A percentile compares a stretch with the other conserved stretches of the same genome.
These are phyloP conservation scores for Euplexia lucipara DNA, from an alignment of 2,888 invertebrate genomes.

Conservation along the genomic window DNA sequence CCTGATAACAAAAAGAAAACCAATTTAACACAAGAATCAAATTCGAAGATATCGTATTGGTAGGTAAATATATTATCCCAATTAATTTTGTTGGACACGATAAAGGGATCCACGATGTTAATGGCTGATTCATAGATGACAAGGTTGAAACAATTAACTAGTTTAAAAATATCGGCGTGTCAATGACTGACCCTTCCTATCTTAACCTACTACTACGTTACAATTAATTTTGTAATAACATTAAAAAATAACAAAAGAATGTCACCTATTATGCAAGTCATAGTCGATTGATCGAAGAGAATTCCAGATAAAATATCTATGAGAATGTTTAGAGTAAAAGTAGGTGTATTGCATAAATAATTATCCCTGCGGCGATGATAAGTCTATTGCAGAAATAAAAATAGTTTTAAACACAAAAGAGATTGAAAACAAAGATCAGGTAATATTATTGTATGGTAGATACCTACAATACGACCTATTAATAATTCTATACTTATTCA, in stretches of 20 bases:
- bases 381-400: background rate
- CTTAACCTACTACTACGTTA: conserved; percentile 15
- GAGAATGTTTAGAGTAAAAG: conserved; percentile 7
- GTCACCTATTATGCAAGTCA: conserved; percentile 41
- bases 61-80: background rate
- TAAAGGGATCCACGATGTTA: conserved; percentile 9
- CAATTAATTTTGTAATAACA: conserved; percentile 11
- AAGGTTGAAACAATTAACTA: conserved; percentile 42
- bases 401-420: background rate
- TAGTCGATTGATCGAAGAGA: too few species aligned
- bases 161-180: conserved; percentile 44
- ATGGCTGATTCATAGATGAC: conserved; percentile 23
- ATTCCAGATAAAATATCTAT: conserved; percentile 1
- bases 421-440: background rate
- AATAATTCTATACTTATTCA: too few species aligned
- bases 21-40: background rate
- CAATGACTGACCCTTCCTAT: conserved; percentile 53
- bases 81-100: background rate
- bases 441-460: background rate
- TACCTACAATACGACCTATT: background rate
- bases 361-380: background rate
- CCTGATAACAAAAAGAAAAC: conserved; percentile 65
- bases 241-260: conserved; percentile 30
- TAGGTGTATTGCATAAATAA: background rate
- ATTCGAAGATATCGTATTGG: background rate